These are phyloP conservation scores for Rhopalosiphum padi DNA, from an alignment of 1,140 invertebrate species.

Conservation along the genomic window DNA sequence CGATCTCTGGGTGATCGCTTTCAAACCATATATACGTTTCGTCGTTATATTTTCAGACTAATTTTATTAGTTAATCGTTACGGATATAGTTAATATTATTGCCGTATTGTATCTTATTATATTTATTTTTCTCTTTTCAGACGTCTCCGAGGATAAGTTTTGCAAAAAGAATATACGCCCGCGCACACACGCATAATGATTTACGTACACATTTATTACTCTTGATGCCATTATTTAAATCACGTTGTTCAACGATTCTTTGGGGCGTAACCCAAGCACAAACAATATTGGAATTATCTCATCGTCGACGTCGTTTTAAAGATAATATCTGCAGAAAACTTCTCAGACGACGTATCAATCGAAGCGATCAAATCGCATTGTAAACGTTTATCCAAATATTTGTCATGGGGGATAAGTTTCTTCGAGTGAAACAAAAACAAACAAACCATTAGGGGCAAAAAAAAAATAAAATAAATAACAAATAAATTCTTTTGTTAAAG, in stretches of 20 bases:
- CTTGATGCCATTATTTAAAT: constrained; percentile 40
- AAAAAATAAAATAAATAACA: not conserved
- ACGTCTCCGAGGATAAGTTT: not conserved
- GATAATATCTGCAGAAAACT: constrained; percentile 43
- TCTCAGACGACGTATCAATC: constrained; percentile 56
- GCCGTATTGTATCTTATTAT: not conserved
- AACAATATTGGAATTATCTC: constrained; percentile 49
- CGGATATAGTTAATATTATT: not conserved
- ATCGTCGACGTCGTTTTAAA: constrained; percentile 25
- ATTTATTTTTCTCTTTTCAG: not conserved
- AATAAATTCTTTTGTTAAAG: constrained; percentile 3
- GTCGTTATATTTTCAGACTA: not conserved
- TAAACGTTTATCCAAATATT: constrained; percentile 58
- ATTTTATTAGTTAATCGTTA: not conserved
- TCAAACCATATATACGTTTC: not conserved
- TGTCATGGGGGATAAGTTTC: constrained; percentile 55
- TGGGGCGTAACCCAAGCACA: constrained; percentile 19
- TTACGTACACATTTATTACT: constrained; percentile 34
- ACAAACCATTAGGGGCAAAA: constrained; percentile 25
- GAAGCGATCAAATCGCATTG: constrained; percentile 57
- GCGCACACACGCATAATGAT: not conserved
- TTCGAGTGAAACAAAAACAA: constrained; percentile 58
- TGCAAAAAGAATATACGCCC: not conserved
- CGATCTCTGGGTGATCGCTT: not conserved
- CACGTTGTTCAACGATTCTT: not conserved